A percentile compares a stretch with the other conserved stretches of the same genome.
Evolutionary conservation across 1,140 invertebrate species (phyloP).

Genomic region (Dendrolimus punctatus): DNA sequence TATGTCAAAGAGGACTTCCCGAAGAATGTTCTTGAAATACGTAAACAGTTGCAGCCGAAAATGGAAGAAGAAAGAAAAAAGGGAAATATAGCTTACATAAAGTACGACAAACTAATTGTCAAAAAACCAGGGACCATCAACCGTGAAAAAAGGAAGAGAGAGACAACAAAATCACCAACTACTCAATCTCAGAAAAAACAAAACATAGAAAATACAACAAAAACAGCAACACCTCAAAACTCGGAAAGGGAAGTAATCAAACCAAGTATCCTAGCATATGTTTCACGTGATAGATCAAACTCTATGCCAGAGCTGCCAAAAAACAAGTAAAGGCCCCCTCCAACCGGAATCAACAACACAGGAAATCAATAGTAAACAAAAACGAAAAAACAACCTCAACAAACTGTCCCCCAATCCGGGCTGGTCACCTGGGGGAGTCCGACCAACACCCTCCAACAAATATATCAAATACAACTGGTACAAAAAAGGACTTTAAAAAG

Average conservation of each 20-base stretch:
- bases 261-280: conserved; percentile 6
- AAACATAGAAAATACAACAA: neutral
- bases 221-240: neutral
- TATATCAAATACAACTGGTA: neutral
- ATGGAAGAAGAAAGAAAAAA: conserved; percentile 18
- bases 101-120: conserved; percentile 19
- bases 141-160: conserved; percentile 12
- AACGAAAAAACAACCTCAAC: conserved; percentile 1
- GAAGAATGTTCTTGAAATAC: conserved; percentile 10
- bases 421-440: conserved; percentile 7
- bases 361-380: too few relatives aligned
- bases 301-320: conserved; percentile 3
- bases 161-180: conserved; percentile 1
- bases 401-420: conserved; percentile 7
- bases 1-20: conserved; percentile 21
- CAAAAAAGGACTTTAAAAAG: conserved; percentile 9
- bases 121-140: conserved; percentile 10
- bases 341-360: conserved; percentile 1
- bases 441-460: conserved; percentile 13
- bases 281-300: conserved; percentile 1
- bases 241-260: neutral
- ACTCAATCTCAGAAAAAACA: conserved; percentile 4
- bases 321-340: neutral
- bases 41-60: conserved; percentile 12
- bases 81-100: conserved; percentile 22